A percentile compares a stretch with the other conserved stretches of the same genome.
These are phyloP conservation scores for Smutsia temminckii DNA, from an alignment of 2,797 vertebrate species.

Conservation along the genomic window DNA sequence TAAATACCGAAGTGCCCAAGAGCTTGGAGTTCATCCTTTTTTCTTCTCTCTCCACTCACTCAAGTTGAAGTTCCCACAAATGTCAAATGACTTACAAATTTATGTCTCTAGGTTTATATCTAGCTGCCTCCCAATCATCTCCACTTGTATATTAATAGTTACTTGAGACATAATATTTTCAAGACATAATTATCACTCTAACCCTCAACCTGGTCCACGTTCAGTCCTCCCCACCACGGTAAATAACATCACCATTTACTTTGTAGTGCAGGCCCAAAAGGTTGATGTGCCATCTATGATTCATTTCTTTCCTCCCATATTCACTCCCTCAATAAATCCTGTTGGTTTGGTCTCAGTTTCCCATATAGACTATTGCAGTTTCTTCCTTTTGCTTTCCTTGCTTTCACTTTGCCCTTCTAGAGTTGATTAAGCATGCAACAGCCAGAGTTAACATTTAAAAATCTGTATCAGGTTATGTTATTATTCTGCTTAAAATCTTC, in stretches of 20 bases:
- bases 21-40: not conserved
- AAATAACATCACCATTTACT: not conserved
- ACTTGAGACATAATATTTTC: not conserved
- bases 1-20: not conserved
- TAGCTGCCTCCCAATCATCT: not conserved
- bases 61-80: not conserved
- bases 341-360: not conserved
- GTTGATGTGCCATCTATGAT: not conserved
- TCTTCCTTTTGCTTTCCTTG: not conserved
- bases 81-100: constrained; percentile 20
- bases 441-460: constrained; percentile 26
- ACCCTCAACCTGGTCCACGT: not conserved
- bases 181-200: not conserved
- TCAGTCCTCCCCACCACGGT: not conserved
- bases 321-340: not conserved
- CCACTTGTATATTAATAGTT: not conserved
- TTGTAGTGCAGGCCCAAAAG: not conserved
- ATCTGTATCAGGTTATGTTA: not conserved
- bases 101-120: not conserved
- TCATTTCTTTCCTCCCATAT: not conserved
- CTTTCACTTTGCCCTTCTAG: not conserved
- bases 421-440: constrained; percentile 1
- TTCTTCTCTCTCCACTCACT: not conserved
- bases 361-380: not conserved
- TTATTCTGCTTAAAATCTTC: constrained; percentile 22